Percentiles rank a stretch among this genome's conserved stretches.
These are phyloP conservation scores for Phaonia tiefii DNA, from an alignment of 2,888 invertebrate species.

Conservation along the genomic window DNA sequence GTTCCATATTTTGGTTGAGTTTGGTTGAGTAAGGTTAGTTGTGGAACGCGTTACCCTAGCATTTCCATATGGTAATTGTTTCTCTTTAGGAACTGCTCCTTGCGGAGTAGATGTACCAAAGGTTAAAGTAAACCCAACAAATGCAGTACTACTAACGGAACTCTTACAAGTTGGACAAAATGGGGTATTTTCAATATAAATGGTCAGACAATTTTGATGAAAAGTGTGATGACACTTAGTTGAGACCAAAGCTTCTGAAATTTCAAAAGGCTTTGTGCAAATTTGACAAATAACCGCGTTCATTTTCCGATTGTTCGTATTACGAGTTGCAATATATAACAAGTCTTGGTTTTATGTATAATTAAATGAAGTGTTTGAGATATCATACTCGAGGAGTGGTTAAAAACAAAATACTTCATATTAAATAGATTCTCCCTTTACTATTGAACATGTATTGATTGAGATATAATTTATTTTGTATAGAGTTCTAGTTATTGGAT, in stretches of 20 bases:
- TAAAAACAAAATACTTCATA: too few relatives aligned
- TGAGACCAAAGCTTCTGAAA: not conserved
- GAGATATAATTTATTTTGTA: too few relatives aligned
- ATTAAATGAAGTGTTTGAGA: too few relatives aligned
- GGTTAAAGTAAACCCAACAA: not conserved
- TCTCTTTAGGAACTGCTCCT: constrained; percentile 3
- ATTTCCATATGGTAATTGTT: not conserved
- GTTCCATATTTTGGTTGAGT: too few relatives aligned
- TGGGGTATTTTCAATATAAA: not conserved
- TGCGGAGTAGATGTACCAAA: not conserved
- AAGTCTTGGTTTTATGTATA: too few relatives aligned
- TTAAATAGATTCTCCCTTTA: too few relatives aligned
- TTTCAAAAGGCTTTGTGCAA: constrained; percentile 8
- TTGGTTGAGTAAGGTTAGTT: too few relatives aligned
- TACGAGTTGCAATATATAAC: too few relatives aligned
- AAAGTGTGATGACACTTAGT: constrained; percentile 28
- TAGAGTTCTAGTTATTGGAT: too few relatives aligned
- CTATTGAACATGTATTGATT: too few relatives aligned
- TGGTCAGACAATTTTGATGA: not conserved
- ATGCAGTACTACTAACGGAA: not conserved
- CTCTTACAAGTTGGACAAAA: constrained; percentile 22
- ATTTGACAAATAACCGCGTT: not conserved
- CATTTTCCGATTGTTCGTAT: too few relatives aligned
- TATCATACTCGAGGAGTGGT: too few relatives aligned
- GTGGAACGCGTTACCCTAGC: not conserved